Conservation (phyloP, 2,888 invertebrate species). For the Andrena chrysosceles region DNA sequence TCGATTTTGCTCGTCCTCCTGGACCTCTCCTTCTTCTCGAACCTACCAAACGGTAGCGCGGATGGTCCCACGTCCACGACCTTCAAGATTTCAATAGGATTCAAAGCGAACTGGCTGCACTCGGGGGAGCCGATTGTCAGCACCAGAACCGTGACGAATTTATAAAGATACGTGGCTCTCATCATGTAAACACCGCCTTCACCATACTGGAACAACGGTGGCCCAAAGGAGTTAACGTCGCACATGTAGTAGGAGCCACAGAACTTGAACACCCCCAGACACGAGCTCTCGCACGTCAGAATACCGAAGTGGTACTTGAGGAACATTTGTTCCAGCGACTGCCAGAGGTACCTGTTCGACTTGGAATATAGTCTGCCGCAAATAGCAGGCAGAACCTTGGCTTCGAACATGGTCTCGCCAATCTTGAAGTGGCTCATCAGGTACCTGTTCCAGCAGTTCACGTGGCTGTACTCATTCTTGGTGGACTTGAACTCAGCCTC, state of each 20-base stretch:
- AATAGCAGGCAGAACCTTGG: conserved; percentile 67
- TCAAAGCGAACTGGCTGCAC: conserved; percentile 74
- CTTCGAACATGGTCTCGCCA: conserved; percentile 76
- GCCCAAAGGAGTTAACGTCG: conserved; percentile 77
- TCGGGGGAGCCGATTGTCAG: conserved; percentile 77
- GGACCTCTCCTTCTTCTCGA: conserved; percentile 30
- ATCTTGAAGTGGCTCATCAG: conserved; percentile 75
- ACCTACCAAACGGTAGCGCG: conserved; percentile 12
- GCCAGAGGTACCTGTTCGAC: conserved; percentile 72
- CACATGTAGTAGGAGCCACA: conserved; percentile 79
- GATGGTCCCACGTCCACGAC: conserved; percentile 68
- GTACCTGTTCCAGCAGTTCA: conserved; percentile 62
- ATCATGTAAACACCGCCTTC: conserved; percentile 75
- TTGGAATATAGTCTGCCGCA: conserved; percentile 73
- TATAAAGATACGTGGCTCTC: conserved; percentile 75
- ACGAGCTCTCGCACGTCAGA: conserved; percentile 76
- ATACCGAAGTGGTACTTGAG: conserved; percentile 74
- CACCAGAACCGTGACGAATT: conserved; percentile 74
- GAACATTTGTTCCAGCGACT: conserved; percentile 73
- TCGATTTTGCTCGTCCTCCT: conserved; percentile 31
- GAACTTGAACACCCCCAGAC: conserved; percentile 78
- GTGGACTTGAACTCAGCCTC: conserved; percentile 66
- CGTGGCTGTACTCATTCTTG: conserved; percentile 52
- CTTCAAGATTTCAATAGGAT: conserved; percentile 77
- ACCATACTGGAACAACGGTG: conserved; percentile 78